phyloP scores from a whole-genome alignment of 2,888 invertebrate species.

The Ceraclea dissimilis region DNA sequence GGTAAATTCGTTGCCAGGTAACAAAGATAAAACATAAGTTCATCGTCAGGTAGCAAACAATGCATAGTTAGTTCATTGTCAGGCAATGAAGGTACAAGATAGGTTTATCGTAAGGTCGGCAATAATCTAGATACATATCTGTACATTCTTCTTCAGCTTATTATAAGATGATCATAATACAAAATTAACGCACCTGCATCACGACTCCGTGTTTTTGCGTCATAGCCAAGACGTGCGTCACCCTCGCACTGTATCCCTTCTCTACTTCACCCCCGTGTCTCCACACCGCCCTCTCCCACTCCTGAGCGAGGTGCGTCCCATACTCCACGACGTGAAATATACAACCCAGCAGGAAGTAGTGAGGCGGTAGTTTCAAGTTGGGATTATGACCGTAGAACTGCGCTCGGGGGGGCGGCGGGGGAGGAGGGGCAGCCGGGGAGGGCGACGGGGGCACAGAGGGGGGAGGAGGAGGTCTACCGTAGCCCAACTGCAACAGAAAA shows the following conservation, averaged over 20 bases:
- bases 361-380: conserved; percentile 78
- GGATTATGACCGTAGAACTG: conserved; percentile 93
- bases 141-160: too few species aligned
- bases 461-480: conserved; percentile 23
- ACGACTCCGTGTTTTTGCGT: conserved; percentile 87
- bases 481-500: conserved; percentile 12
- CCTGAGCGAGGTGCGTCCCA: conserved; percentile 49
- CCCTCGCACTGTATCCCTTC: conserved; percentile 70
- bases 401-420: conserved; percentile 53
- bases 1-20: too few species aligned
- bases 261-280: conserved; percentile 86
- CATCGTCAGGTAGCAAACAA: too few species aligned
- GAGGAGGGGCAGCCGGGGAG: conserved; percentile 44
- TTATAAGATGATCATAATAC: too few species aligned
- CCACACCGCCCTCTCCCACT: conserved; percentile 66
- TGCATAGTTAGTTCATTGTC: too few species aligned
- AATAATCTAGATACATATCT: too few species aligned
- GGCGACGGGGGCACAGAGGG: conserved; percentile 35
- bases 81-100: too few species aligned
- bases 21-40: too few species aligned
- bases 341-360: conserved; percentile 86
- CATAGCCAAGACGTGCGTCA: conserved; percentile 88
- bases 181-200: conserved; percentile 64
- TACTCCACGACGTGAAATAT: conserved; percentile 84
- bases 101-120: too few species aligned